phyloP scores from a whole-genome alignment of 1,140 invertebrate genomes.

The Phortica variegata region DNA sequence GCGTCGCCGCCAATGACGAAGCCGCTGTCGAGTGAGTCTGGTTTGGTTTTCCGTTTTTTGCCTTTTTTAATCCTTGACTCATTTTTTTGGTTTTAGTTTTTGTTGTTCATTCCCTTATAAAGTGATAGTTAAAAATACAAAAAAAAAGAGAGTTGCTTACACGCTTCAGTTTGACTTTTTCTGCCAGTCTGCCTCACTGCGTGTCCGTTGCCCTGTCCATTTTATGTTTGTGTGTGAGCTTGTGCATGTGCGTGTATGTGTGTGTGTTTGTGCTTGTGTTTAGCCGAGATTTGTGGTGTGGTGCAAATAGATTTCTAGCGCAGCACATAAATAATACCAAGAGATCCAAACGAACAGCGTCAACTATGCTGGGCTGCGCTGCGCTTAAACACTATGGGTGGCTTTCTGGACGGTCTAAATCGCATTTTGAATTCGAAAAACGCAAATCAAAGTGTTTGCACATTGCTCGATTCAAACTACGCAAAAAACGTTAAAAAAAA shows the following conservation, averaged over 20 bases:
- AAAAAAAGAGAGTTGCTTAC: conserved; percentile 16
- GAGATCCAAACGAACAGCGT: no score
- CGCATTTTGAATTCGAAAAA: conserved; percentile 14
- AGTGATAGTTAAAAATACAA: no score
- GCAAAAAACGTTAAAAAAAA: no score
- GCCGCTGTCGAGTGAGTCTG: conserved; percentile 17
- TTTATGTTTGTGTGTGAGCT: no score
- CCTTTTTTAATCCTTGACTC: no score
- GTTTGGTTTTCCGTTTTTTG: conserved; percentile 32
- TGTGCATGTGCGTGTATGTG: no score
- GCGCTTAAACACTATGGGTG: neutral
- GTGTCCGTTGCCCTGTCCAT: conserved; percentile 14
- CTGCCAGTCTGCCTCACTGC: conserved; percentile 5
- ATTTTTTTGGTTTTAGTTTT: no score
- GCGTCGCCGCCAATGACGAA: conserved; percentile 39
- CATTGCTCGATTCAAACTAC: no score
- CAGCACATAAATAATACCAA: conserved; percentile 52
- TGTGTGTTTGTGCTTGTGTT: conserved; percentile 30
- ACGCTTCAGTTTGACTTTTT: conserved; percentile 13
- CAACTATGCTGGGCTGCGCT: no score
- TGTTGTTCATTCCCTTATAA: no score
- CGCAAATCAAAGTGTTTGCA: conserved; percentile 53
- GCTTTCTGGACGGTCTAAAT: neutral
- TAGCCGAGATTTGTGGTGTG: conserved; percentile 54
- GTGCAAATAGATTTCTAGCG: conserved; percentile 55